These are phyloP conservation scores for Semnopithecus entellus DNA, from an alignment of 2,113 vertebrate genomes.

Conservation along the genomic window DNA sequence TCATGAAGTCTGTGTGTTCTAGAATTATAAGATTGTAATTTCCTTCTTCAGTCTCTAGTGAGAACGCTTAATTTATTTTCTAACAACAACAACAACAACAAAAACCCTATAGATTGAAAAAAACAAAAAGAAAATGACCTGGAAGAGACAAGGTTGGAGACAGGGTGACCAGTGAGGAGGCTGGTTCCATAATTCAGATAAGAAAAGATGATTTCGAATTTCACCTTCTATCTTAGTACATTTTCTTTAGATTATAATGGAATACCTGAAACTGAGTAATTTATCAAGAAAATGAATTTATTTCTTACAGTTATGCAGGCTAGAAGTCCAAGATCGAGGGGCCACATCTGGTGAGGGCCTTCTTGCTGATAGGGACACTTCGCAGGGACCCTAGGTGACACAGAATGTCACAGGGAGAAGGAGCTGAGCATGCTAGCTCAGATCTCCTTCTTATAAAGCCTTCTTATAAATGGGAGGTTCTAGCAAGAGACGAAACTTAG, in stretches of 20 bases:
- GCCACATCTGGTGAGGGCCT: not conserved
- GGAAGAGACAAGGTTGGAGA: not conserved
- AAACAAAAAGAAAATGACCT: not conserved
- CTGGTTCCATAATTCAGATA: not conserved
- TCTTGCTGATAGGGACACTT: not conserved
- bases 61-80: slow-evolving; percentile 14
- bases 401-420: not conserved
- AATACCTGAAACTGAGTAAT: not conserved
- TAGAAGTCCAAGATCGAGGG: not conserved
- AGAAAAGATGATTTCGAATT: not conserved
- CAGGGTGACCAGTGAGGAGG: not conserved
- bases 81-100: not conserved
- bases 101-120: not conserved
- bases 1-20: not conserved
- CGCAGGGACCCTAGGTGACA: not conserved
- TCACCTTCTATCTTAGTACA: not conserved
- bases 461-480: not conserved
- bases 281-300: not conserved
- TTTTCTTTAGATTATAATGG: not conserved
- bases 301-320: not conserved
- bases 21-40: not conserved
- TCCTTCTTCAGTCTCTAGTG: not conserved
- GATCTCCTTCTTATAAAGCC: not conserved
- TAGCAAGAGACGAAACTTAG: not conserved
- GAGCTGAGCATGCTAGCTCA: not conserved